Base-by-base conservation (phyloP, 2,797 vertebrate species). In the Rhinogobio ventralis region DNA sequence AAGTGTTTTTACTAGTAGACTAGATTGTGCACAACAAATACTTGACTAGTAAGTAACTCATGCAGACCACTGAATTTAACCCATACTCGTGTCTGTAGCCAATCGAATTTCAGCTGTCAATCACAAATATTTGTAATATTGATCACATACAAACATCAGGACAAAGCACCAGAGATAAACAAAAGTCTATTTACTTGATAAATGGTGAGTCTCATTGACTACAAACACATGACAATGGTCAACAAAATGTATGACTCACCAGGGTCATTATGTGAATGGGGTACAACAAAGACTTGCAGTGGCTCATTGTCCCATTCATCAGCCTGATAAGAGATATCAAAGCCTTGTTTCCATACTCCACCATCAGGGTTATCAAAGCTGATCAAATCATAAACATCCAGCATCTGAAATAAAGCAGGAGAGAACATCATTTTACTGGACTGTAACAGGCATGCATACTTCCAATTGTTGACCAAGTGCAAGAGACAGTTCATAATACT, bases 181-280 rank as follows among this genome's bases (percentile, higher is more conserved):
- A 36, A 9, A 15, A 1, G 64, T 71, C 67, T 46, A 20, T 23
- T 57, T 39, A 33, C 25, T 73, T 33, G 25, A 45, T 64, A 82
- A 62, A 73, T 7, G 2, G 17, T 62, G 39, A 62, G 46, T 42
- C 55, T 30, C 4, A 72, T 5, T 62, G 69, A 57, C 55, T 49
- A n/a, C 14, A 46, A 46, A 64, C n/a, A 80, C 46, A 76, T 42
- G 69, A 62, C 60, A 42, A 75, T 51, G 28, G 39, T 39, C 39
- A 64, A 46, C 13, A 46, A 55, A 85, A 6, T 20, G 36, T 53
- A 42, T 46, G 17, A 85, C 91, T 93, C 93, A 98, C 97, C 97
- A 80, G 97, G 96, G 91, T 99, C 97, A 62, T 99, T 99, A 92
- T 99, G 97, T 0, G 97, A 99, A 83, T 99, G 97, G 81, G 97